These are phyloP conservation scores for Isurus oxyrinchus DNA, from an alignment of 2,113 vertebrate species.

Conservation along the genomic window DNA sequence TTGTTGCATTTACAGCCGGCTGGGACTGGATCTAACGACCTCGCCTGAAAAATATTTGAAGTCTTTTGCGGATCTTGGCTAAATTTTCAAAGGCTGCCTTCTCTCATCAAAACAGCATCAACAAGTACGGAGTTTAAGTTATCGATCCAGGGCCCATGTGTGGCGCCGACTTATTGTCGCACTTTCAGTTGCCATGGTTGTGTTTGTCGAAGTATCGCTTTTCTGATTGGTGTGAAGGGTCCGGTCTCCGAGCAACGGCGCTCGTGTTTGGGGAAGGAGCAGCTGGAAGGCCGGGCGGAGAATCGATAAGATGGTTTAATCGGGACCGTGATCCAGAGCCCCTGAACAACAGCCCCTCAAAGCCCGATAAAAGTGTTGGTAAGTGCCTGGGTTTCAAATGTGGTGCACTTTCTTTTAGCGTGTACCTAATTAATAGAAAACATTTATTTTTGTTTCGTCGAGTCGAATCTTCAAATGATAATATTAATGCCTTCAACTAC, in stretches of 20 bases:
- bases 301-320: not conserved
- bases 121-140: not conserved
- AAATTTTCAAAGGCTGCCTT: not conserved
- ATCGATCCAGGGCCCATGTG: not conserved
- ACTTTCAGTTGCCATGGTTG: not conserved
- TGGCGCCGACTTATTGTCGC: not conserved
- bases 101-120: not conserved
- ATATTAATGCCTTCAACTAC: not conserved
- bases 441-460: not conserved
- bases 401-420: not conserved
- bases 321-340: not conserved
- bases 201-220: not conserved
- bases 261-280: not conserved
- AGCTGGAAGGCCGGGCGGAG: not conserved
- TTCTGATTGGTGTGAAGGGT: constrained; percentile 11
- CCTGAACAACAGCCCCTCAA: not conserved
- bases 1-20: not conserved
- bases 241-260: not conserved
- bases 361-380: not conserved
- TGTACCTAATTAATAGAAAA: not conserved
- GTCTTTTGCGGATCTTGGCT: not conserved
- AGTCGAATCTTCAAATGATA: not conserved
- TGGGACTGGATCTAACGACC: not conserved
- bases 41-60: not conserved
- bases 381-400: not conserved